Conservation (phyloP, 2,888 invertebrate genomes). For the Leptodirus hochenwartii region DNA sequence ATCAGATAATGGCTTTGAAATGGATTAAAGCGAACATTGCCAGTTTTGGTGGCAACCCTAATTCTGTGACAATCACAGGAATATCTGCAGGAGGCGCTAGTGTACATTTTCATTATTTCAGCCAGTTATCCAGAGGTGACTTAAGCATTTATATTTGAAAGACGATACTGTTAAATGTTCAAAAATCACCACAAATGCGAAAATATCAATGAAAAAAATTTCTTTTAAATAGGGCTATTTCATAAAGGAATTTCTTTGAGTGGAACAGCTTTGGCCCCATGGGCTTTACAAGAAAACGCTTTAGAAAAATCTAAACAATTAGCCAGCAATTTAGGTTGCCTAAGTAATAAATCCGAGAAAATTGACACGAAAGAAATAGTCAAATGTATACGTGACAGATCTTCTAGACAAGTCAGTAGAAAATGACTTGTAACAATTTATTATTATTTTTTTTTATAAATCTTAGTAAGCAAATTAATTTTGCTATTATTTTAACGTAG, state of each 20-base stretch:
- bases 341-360: too few species aligned
- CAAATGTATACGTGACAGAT: too few species aligned
- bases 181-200: slow-evolving; percentile 1
- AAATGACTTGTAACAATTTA: too few species aligned
- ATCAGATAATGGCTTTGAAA: slow-evolving; percentile 8
- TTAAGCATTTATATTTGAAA: neutral
- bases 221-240: slow-evolving; percentile 8
- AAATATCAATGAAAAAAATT: neutral
- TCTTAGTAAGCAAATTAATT: too few species aligned
- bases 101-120: slow-evolving; percentile 8
- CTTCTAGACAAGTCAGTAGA: too few species aligned
- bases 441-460: too few species aligned
- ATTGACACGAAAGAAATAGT: too few species aligned
- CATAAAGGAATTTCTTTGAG: slow-evolving; percentile 8
- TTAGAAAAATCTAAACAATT: neutral
- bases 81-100: slow-evolving; percentile 9
- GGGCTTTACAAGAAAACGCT: slow-evolving; percentile 5
- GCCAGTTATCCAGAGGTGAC: slow-evolving; percentile 7
- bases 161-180: slow-evolving; percentile 1
- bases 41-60: slow-evolving; percentile 9
- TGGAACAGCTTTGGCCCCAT: slow-evolving; percentile 7
- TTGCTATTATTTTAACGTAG: neutral
- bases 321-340: neutral
- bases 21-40: slow-evolving; percentile 9
- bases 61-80: slow-evolving; percentile 9